phyloP scores from a whole-genome alignment of 2,888 invertebrate species.

The Agrotis segetum region DNA sequence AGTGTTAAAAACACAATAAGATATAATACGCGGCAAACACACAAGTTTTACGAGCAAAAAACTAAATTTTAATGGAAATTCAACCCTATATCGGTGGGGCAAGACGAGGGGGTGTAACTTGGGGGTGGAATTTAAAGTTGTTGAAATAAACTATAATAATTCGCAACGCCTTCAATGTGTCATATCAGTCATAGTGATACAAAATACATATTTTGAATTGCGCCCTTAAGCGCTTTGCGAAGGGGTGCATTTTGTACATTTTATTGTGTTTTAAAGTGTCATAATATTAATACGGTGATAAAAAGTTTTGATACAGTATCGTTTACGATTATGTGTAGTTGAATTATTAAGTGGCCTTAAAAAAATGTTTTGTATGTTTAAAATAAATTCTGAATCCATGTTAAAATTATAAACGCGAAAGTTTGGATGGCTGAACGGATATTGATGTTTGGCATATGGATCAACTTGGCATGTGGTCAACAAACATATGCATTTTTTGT shows the following conservation, averaged over 20 bases:
- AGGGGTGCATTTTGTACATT: constrained; percentile 81
- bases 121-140: constrained; percentile 34
- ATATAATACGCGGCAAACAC: constrained; percentile 77
- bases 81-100: constrained; percentile 57
- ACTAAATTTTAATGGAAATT: constrained; percentile 48
- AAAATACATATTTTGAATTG: constrained; percentile 89
- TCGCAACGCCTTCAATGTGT: constrained; percentile 90
- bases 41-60: constrained; percentile 23
- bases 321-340: constrained; percentile 59
- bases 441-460: no score
- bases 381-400: no score
- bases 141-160: constrained; percentile 78
- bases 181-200: constrained; percentile 89
- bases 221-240: constrained; percentile 76
- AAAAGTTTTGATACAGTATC: constrained; percentile 60
- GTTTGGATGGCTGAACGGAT: no score
- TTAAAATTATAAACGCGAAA: no score
- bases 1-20: constrained; percentile 90
- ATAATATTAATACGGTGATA: constrained; percentile 70
- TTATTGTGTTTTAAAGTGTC: constrained; percentile 69
- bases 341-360: constrained; percentile 36
- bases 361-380: not conserved
- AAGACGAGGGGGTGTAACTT: constrained; percentile 35
- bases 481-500: no score
- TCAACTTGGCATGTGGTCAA: no score